These are phyloP conservation scores for Drosophila anceps DNA, from an alignment of 2,888 invertebrate species.

Conservation along the genomic window DNA sequence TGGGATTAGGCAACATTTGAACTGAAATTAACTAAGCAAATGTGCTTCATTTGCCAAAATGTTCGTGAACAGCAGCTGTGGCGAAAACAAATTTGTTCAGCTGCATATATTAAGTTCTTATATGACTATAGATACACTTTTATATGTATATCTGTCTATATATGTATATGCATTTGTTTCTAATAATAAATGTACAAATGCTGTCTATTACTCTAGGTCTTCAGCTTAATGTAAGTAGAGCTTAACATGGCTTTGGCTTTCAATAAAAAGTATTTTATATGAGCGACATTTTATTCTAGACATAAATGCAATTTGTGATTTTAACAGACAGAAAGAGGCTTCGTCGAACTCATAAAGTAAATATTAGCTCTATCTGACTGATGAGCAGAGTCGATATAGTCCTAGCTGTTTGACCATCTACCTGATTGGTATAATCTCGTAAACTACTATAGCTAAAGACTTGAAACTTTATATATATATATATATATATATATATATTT, in stretches of 20 bases:
- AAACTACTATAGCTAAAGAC: background rate
- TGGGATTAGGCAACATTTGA: conserved; percentile 1
- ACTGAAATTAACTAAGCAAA: conserved; percentile 53
- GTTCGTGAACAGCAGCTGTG: conserved; percentile 48
- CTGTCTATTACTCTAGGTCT: background rate
- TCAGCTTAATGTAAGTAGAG: background rate
- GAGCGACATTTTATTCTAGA: background rate
- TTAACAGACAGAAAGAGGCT: background rate
- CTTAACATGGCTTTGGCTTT: background rate
- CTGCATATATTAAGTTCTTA: conserved; percentile 13
- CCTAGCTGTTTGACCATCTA: background rate
- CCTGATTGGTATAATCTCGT: background rate
- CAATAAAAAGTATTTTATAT: background rate
- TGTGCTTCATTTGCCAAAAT: conserved; percentile 56
- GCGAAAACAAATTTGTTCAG: conserved; percentile 16
- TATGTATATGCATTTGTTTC: background rate
- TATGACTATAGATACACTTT: background rate
- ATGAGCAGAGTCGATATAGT: background rate
- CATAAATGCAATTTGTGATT: background rate
- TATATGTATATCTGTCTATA: background rate
- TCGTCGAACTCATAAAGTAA: background rate
- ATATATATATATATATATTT: background rate
- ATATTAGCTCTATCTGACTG: background rate
- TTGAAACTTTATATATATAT: background rate
- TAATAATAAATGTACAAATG: conserved; percentile 1